phyloP scores from a whole-genome alignment of 1,140 invertebrate genomes.

The Anastrepha obliqua region DNA sequence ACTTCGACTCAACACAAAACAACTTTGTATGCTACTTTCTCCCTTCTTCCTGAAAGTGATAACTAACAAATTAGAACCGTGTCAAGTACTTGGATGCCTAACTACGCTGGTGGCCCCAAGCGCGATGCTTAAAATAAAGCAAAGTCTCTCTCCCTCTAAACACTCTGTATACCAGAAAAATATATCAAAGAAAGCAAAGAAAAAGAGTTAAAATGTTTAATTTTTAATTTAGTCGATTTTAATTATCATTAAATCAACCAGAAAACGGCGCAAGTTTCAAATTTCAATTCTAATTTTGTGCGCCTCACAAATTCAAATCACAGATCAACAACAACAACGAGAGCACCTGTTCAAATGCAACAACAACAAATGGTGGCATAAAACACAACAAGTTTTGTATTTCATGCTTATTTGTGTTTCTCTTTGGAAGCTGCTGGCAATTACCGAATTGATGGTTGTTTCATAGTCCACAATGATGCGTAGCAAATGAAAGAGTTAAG shows the following conservation, averaged over 20 bases:
- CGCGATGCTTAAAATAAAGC: neutral
- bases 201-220: neutral
- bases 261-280: constrained; percentile 47
- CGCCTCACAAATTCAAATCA: constrained; percentile 16
- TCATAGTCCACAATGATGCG: constrained; percentile 13
- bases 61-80: constrained; percentile 12
- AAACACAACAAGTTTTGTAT: constrained; percentile 30
- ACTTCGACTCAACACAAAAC: neutral
- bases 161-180: neutral
- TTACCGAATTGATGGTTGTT: neutral
- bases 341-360: neutral
- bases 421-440: constrained; percentile 1
- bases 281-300: constrained; percentile 45
- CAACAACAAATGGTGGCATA: neutral
- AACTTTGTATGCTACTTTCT: neutral
- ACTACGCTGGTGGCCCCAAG: neutral
- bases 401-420: constrained; percentile 16
- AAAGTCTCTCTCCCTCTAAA: neutral
- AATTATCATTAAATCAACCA: constrained; percentile 23
- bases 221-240: constrained; percentile 38
- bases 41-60: neutral
- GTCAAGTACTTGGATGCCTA: neutral
- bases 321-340: neutral
- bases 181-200: neutral
- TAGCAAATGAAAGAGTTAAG: constrained; percentile 45